Evolutionary conservation across 2,888 invertebrate genomes (phyloP).

Genomic region (Athalia cordata): DNA sequence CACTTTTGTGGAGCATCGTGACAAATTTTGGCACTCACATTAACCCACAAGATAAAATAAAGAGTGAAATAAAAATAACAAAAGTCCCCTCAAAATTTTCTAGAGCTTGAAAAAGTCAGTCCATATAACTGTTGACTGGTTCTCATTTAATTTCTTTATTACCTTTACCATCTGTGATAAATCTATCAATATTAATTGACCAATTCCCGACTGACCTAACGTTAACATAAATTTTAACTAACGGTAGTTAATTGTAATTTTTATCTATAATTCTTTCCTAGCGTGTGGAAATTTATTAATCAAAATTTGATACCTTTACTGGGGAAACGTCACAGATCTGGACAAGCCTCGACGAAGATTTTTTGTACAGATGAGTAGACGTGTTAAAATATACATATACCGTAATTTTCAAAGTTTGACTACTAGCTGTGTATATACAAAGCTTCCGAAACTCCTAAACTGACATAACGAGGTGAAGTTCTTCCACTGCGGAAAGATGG

Average conservation of each 20-base stretch:
- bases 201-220: slow-evolving; percentile 32
- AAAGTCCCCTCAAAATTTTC: background rate
- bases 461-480: background rate
- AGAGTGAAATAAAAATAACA: background rate
- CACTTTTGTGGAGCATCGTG: background rate
- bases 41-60: background rate
- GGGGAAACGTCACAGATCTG: background rate
- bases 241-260: slow-evolving; percentile 29
- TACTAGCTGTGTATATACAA: slow-evolving; percentile 27
- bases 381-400: background rate
- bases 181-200: background rate
- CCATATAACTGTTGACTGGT: background rate
- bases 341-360: slow-evolving; percentile 3
- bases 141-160: slow-evolving; percentile 4
- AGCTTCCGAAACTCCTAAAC: slow-evolving; percentile 13
- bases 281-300: background rate
- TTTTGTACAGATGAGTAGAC: background rate
- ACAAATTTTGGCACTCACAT: background rate
- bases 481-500: background rate
- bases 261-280: slow-evolving; percentile 6
- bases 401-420: background rate
- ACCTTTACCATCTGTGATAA: slow-evolving; percentile 32
- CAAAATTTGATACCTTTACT: background rate
- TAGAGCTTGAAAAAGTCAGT: background rate
- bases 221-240: slow-evolving; percentile 15